Evolutionary conservation across 2,888 invertebrate species (phyloP).

Genomic region (Pecten maximus): DNA sequence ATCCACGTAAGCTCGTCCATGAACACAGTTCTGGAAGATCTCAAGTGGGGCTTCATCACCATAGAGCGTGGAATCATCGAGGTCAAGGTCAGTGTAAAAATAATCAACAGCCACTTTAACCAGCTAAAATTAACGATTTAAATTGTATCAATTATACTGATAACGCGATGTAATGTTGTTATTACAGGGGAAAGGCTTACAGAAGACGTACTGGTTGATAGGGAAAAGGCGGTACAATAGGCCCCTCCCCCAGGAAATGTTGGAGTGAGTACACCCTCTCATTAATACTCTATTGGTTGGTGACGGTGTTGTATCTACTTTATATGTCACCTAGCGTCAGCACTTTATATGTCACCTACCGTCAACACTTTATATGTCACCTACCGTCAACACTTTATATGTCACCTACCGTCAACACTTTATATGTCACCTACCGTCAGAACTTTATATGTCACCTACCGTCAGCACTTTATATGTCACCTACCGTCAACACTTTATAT

Average conservation of each 20-base stretch:
- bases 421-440: too few relatives aligned
- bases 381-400: too few relatives aligned
- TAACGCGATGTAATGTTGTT: neutral
- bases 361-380: too few relatives aligned
- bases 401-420: too few relatives aligned
- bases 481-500: too few relatives aligned
- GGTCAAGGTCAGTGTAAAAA: constrained; percentile 67
- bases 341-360: too few relatives aligned
- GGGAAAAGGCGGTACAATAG: constrained; percentile 74
- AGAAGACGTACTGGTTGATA: constrained; percentile 77
- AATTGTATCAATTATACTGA: neutral
- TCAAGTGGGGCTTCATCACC: constrained; percentile 70
- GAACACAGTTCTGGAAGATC: constrained; percentile 61
- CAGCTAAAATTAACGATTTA: neutral
- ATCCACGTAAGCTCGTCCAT: constrained; percentile 74
- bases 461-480: too few relatives aligned
- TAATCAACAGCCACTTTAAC: neutral
- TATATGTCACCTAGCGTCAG: too few relatives aligned
- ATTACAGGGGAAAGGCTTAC: constrained; percentile 73
- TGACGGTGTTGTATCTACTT: too few relatives aligned
- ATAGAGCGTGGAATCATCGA: constrained; percentile 73
- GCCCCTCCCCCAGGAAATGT: constrained; percentile 63
- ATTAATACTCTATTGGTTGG: too few relatives aligned
- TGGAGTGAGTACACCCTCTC: neutral
- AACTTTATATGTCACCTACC: too few relatives aligned